Base-by-base conservation (phyloP, 1,140 invertebrate species). In the Brachionus calyciflorus region DNA sequence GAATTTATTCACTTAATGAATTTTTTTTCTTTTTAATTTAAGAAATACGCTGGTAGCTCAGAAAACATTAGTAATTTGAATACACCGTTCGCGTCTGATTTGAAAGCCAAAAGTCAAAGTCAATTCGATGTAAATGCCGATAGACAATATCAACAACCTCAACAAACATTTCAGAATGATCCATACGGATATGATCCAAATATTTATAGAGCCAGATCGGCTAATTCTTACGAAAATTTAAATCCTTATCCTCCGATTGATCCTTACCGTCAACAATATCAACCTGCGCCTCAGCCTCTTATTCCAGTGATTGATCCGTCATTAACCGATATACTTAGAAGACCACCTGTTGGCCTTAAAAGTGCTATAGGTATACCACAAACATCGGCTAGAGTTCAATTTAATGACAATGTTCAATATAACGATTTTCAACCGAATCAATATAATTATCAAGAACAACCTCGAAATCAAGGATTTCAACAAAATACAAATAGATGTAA, bases 331-430 rank as follows among this genome's bases (percentile, higher is more conserved):
- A 73, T 73, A 37, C 12, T 73, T 30, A 44, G 69, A 12, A 37
- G 69, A 40, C 69, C 69, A 26, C 69, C 69, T n/a, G 69, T 73
- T 21, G 69, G 69, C 21, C 28, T 55, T 2, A 49, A 28, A 37
- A 73, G 69, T 46, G 46, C 69, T 37, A 10, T 44, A 14, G 60
- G 60, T 44, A 12, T 51, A 14, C 69, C 69, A 19, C 46, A 73
- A n/a, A 19, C 69, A 5, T 17, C 46, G 9, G 19, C 37, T 12
- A 41, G 60, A 24, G 60, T 65, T 24, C 60, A 65, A 41, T 65
- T 65, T 44, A 65, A 46, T 26, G 60, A 65, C 19, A 41, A 44
- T 21, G 60, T 65, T 41, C 14, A 26, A 4, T 65, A 65, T 44
- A 65, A 24, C 44, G 60, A 41, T 6, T 44, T 44, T 65, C 17